Evolutionary conservation across 2,888 invertebrate genomes (phyloP).

Genomic region (Lysandra bellargus): DNA sequence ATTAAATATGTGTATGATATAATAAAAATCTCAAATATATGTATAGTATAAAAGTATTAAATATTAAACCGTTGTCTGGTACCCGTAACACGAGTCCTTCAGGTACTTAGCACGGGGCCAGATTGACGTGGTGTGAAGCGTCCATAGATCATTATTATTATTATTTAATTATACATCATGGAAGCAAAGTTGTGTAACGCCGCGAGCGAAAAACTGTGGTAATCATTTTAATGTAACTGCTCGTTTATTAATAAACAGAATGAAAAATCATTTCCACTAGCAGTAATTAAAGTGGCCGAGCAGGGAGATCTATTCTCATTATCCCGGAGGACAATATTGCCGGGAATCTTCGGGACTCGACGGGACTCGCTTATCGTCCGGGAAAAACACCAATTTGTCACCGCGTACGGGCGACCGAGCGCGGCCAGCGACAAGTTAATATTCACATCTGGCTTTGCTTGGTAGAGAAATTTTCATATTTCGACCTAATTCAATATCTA

Average conservation of each 20-base stretch:
- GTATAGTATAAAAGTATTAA: too few relatives aligned
- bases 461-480: too few relatives aligned
- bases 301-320: constrained; percentile 45
- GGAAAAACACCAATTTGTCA: constrained; percentile 38
- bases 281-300: constrained; percentile 41
- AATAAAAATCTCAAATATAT: too few relatives aligned
- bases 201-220: not conserved
- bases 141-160: too few relatives aligned
- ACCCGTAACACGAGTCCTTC: too few relatives aligned
- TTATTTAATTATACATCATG: not conserved
- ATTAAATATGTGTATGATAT: too few relatives aligned
- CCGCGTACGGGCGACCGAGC: not conserved
- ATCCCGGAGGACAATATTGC: constrained; percentile 42
- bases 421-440: not conserved
- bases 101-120: too few relatives aligned
- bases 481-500: too few relatives aligned
- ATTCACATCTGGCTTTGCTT: too few relatives aligned
- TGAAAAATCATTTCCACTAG: constrained; percentile 31
- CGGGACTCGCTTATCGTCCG: constrained; percentile 39
- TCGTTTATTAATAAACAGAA: constrained; percentile 32
- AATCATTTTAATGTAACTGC: constrained; percentile 32
- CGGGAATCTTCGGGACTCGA: constrained; percentile 38
- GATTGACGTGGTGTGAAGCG: too few relatives aligned
- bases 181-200: not conserved
- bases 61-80: too few relatives aligned